Evolutionary conservation across 2,888 invertebrate genomes (phyloP).

Genomic region (Diaprepes abbreviatus): DNA sequence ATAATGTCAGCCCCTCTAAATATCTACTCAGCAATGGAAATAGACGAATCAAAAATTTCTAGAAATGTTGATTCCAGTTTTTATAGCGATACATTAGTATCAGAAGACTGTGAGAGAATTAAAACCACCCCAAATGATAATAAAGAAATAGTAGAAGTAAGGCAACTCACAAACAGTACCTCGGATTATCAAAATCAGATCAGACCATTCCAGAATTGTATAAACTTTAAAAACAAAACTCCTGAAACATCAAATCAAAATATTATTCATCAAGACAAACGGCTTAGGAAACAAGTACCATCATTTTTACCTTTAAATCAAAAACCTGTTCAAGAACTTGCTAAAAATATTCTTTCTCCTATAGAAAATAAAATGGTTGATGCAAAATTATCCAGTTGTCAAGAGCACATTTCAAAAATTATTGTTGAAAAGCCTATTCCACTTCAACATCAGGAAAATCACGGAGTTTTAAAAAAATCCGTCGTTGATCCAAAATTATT

Average conservation of each 20-base stretch:
- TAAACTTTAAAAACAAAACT: neutral
- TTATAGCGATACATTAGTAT: neutral
- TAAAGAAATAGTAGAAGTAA: no score
- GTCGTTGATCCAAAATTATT: neutral
- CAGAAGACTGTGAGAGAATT: neutral
- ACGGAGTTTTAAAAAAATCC: neutral
- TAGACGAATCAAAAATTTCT: neutral
- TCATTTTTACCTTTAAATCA: constrained; percentile 32
- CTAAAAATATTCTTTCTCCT: constrained; percentile 33
- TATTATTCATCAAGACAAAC: constrained; percentile 10
- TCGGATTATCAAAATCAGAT: neutral
- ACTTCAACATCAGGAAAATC: constrained; percentile 36
- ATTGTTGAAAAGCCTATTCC: constrained; percentile 40
- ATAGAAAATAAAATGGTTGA: constrained; percentile 70
- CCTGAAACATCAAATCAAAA: neutral
- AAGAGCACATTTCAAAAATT: constrained; percentile 68
- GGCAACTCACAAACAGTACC: neutral
- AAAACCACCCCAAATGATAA: neutral
- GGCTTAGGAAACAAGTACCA: constrained; percentile 27
- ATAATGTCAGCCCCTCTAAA: neutral
- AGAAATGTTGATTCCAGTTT: neutral
- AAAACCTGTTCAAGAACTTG: neutral
- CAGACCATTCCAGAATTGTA: neutral
- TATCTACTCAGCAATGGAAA: neutral
- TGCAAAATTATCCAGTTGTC: constrained; percentile 73